Evolutionary conservation across 2,797 vertebrate species (phyloP), one percentile per base, ranked within the genome.

Genomic region (Bradypodion ventrale): DNA sequence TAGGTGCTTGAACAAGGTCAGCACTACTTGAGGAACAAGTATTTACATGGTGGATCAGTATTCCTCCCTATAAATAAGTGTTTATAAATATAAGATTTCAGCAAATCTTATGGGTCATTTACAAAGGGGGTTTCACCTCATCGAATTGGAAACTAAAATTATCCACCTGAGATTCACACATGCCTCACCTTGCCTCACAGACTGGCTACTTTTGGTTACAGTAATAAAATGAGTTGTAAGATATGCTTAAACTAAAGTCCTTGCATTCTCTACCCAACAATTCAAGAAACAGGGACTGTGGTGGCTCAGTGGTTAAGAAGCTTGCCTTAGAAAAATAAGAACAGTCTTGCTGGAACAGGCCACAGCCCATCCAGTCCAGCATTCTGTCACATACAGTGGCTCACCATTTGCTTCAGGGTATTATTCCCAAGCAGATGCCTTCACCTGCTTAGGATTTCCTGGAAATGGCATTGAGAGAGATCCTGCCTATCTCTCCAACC

Each of bases 21-120:
- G 15, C 10, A 52, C 63, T 49, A 84, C 83, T 37, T 65, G 76
- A 73, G 49, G 69, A 79, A 63, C 76, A 74, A 49, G 59, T 52
- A 73, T 84, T 79, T 63, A 65, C 25, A 49, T 27, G 59, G 66
- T 16, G n/a, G 75, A 46, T 29, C 42, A 73, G 56, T 52, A 37
- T 62, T 46, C 69, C 46, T 62, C 46, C 56, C 46, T 63, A 46
- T 60, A 68, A 73, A 62, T 62, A 44, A 78, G 27, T 23, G 23
- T 16, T 83, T 83, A n/a, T 19, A 23, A 25, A 72, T n/a, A n/a
- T 4, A 72, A 60, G 8, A 60, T 25, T 62, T 44, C 66, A 78
- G 82, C 37, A 19, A 9, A 15, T 5, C 25, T 32, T 78, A 23
- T 37, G 19, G 9, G 72, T 16, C 66, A 66, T 13, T 49, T 74